Base-by-base conservation (phyloP, 2,113 vertebrate genomes). In the Eublepharis macularius region DNA sequence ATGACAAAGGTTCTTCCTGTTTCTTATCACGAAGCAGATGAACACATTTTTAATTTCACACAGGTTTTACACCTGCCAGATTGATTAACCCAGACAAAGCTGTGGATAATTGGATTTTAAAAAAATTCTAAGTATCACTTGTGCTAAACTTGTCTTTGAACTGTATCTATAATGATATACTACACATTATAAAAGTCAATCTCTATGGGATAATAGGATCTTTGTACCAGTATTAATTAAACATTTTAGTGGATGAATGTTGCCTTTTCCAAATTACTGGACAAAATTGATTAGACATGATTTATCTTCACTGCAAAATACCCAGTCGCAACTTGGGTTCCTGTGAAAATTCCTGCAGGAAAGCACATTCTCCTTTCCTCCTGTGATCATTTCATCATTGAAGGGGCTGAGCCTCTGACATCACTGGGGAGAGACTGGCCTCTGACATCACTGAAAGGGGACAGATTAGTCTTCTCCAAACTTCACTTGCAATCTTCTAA, bases 211-310 rank as follows among this genome's bases (percentile, higher is more conserved):
- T 90, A 84, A 85, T 81, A 89, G 81, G 84, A 79, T 57, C 87
- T 72, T 87, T 89, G 88, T 87, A 87, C 17, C 73, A 90, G 80
- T 93, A 84, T 74, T 84, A 95, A 93, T 91, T 88, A 91, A 91
- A 70, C 32, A 1, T 91, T n/a, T 92, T 88, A 87, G 76, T 89
- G 93, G 92, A 60, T 66, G 93, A 85, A 81, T 87, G 80, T 76
- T 81, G 54, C 81, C 11, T 77, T 85, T 54, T 87, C 73, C 29
- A 66, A 75, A 51, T 78, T 80, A 32, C n/a, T 78, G 26, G 49
- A 70, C 49, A 83, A 60, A 83, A 57, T 16, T 84, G 43, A 49
- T 4, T 85, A 76, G 66, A 69, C 78, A 82, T 82, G 21, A 8
- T 70, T 86, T 24, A 21, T 76, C 34, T 66, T 45, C 21, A 29